Percentiles rank a stretch among this genome's conserved stretches.
phyloP scores from a whole-genome alignment of 1,140 invertebrate species.

The Lysiphlebus fabarum region DNA sequence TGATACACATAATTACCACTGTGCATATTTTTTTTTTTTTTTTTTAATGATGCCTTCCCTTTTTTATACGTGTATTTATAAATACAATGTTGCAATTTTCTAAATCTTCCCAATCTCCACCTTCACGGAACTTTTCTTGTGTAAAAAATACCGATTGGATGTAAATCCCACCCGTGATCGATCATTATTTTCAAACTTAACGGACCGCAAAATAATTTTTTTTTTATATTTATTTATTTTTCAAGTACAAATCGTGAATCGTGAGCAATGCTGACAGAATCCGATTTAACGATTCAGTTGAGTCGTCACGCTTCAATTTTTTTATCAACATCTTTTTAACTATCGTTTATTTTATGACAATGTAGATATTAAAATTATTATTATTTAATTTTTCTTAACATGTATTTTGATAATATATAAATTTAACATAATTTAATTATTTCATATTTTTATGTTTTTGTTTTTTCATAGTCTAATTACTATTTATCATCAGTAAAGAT shows the following conservation, averaged over 20 bases:
- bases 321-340: background rate
- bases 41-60: slow-evolving; percentile 16
- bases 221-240: slow-evolving; percentile 1
- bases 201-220: slow-evolving; percentile 5
- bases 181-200: slow-evolving; percentile 12
- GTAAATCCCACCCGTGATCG: slow-evolving; percentile 10
- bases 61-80: too few relatives aligned
- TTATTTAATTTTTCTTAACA: too few relatives aligned
- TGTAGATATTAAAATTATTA: too few relatives aligned
- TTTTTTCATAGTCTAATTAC: too few relatives aligned
- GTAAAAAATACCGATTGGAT: slow-evolving; percentile 15
- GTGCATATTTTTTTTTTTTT: slow-evolving; percentile 20
- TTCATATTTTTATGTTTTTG: too few relatives aligned
- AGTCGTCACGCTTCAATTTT: slow-evolving; percentile 17
- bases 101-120: slow-evolving; percentile 16
- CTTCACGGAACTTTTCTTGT: slow-evolving; percentile 15
- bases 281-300: slow-evolving; percentile 13
- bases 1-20: slow-evolving; percentile 14
- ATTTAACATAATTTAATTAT: too few relatives aligned
- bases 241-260: slow-evolving; percentile 4
- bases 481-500: too few relatives aligned
- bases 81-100: background rate
- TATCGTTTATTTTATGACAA: too few relatives aligned
- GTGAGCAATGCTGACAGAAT: slow-evolving; percentile 10
- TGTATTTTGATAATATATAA: too few relatives aligned